Base-by-base conservation (phyloP, 2,113 vertebrate genomes). In the Chionis minor region DNA sequence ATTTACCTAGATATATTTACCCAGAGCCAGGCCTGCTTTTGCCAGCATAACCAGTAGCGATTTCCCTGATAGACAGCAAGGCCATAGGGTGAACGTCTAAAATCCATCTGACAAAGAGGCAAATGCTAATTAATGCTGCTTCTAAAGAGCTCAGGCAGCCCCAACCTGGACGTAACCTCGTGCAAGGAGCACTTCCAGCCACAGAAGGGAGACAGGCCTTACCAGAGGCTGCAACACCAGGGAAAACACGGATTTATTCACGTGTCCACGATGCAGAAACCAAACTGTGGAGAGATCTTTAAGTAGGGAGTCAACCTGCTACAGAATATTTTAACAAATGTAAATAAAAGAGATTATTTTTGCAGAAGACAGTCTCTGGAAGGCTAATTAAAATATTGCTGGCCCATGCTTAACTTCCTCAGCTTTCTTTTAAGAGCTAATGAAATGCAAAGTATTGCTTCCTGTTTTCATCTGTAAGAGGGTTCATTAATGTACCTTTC, bases 341-440 rank as follows among this genome's bases (percentile, higher is more conserved):
- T 87, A 96, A 97, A 98, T 97, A 97, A 96, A 96, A 97, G 70
- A 88, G 86, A 92, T 73, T 96, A 77, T 93, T 97, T 97, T 90
- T 95, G 96, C 92, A 85, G 78, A 92, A 97, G 97, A 94, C 94
- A 94, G 86, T 92, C 95, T 96, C 81, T 84, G 96, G 86, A 95
- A 97, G 93, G 95, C 94, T 97, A 98, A 98, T 98, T 98, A 97
- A 97, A 98, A 97, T 92, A 94, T 59, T 95, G 90, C 97, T 97
- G 96, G 96, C 86, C 96, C 87, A 82, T 85, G 95, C 96, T 97
- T 94, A 94, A 96, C 96, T 95, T 72, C 63, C 92, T 97, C 86
- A 33, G 28, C 95, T 95, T 90, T 61, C 81, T 86, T 89, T 93
- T 80, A 90, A 96, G 81, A 89, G 74, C 77, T 90, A 95, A 97